phyloP scores from a whole-genome alignment of 2,113 vertebrate genomes.

The Psittacara wagleri region DNA sequence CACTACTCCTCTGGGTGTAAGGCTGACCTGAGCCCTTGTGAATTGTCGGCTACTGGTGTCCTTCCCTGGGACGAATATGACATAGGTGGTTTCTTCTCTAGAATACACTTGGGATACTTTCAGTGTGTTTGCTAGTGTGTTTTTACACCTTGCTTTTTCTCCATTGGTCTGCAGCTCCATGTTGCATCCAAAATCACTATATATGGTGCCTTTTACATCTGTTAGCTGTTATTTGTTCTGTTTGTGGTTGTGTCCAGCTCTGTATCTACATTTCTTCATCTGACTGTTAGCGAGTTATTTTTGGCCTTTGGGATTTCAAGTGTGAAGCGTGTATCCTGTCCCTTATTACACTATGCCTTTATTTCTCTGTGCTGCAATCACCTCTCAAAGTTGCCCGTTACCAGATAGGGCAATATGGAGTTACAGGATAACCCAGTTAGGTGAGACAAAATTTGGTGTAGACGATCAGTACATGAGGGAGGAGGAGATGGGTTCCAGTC shows the following conservation, averaged over 20 bases:
- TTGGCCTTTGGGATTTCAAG: neutral
- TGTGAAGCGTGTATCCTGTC: fast-evolving
- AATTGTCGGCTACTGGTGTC: neutral
- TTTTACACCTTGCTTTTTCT: neutral
- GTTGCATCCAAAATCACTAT: neutral
- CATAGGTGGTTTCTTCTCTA: neutral
- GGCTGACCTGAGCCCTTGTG: neutral
- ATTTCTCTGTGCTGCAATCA: neutral
- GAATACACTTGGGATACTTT: neutral
- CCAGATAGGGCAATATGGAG: neutral
- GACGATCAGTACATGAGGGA: neutral
- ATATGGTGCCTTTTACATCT: neutral
- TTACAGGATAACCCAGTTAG: neutral
- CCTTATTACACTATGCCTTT: neutral
- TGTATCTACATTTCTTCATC: neutral
- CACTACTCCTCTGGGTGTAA: neutral
- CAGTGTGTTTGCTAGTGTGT: neutral
- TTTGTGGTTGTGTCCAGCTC: neutral
- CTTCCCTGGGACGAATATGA: neutral
- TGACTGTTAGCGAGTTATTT: neutral
- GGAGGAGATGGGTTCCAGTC: neutral
- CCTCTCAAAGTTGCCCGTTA: neutral
- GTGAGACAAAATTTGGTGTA: neutral
- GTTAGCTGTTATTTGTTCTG: neutral
- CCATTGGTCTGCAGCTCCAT: neutral